Base-by-base conservation (phyloP, 2,888 invertebrate species). In the Megalurothrips usitatus region DNA sequence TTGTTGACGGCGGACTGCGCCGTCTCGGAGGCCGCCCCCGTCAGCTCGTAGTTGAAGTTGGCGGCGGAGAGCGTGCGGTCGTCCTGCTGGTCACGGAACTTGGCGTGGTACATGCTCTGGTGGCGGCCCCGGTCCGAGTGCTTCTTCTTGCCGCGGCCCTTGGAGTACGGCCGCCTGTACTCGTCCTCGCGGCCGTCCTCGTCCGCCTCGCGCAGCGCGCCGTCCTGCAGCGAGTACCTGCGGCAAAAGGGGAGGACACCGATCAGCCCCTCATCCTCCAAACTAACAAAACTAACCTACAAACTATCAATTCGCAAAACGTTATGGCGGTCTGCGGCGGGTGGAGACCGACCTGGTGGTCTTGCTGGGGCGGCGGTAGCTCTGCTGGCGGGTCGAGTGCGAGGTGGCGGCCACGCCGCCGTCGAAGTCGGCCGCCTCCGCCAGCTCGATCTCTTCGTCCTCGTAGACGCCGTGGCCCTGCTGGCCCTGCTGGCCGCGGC, bases 31-130 rank as follows among this genome's bases (percentile, higher is more conserved):
- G 68, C 68, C 23, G 68, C 68, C 10, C 68, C 68, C 23, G 68
- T 26, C 68, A 75, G 68, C 68, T 75, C 68, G 68, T 75, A 75
- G 68, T 75, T 75, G 68, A 75, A 75, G 68, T 75, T 75, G 68
- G 68, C 68, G 23, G 68, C 68, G 26, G 68, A 75, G 26, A 75
- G 68, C 23, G 68, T 75, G 68, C 68, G 68, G 68, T 75, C 68
- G 68, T 75, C 68, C 4, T 75, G 68, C 26, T 75, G 68, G 11
- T 75, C 68, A 26, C 68, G 68, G 68, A 75, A 75, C 68, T 75
- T 75, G 68, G 68, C 68, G 68, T 75, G 68, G 68, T 75, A 75
- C 68, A 75, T 75, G 68, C 68, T 75, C 68, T 75, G 68, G 26
- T 75, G 68, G 68, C 68, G 68, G 23, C 26, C 6, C 8, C 68